Conservation (phyloP, 2,113 vertebrate species). For the Scatophagus argus region DNA sequence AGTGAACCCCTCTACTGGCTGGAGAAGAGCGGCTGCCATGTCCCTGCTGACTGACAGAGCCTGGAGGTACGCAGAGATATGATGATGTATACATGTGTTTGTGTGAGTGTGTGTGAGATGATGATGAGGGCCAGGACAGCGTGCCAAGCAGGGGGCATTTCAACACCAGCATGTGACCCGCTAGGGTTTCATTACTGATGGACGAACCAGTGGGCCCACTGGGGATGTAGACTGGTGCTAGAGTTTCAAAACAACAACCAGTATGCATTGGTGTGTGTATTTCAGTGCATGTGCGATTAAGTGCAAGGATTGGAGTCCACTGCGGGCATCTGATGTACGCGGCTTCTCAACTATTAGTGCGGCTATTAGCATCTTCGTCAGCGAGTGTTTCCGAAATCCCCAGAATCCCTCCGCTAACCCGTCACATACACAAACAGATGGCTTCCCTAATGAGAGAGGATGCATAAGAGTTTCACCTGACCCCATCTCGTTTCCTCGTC, state of each 20-base stretch:
- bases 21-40: too few relatives aligned
- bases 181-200: slow-evolving; percentile 58
- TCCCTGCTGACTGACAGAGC: slow-evolving; percentile 31
- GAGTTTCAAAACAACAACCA: slow-evolving; percentile 73
- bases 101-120: slow-evolving; percentile 15
- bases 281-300: neutral
- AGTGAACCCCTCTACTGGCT: neutral
- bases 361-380: slow-evolving; percentile 51
- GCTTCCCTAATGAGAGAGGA: slow-evolving; percentile 39
- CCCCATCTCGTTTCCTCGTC: slow-evolving; percentile 13
- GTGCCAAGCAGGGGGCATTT: slow-evolving; percentile 58
- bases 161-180: slow-evolving; percentile 67
- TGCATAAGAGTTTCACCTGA: slow-evolving; percentile 34
- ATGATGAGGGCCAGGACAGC: neutral
- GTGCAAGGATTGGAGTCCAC: slow-evolving; percentile 6
- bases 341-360: slow-evolving; percentile 48
- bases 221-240: slow-evolving; percentile 46
- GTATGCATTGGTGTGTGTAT: slow-evolving; percentile 23
- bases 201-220: slow-evolving; percentile 31
- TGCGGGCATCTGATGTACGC: slow-evolving; percentile 15
- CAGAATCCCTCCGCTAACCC: slow-evolving; percentile 2
- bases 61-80: neutral
- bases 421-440: slow-evolving; percentile 15
- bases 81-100: slow-evolving; percentile 20
- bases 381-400: slow-evolving; percentile 5